These are phyloP conservation scores for Prolemur simus DNA, from an alignment of 2,113 vertebrate species.

Conservation along the genomic window DNA sequence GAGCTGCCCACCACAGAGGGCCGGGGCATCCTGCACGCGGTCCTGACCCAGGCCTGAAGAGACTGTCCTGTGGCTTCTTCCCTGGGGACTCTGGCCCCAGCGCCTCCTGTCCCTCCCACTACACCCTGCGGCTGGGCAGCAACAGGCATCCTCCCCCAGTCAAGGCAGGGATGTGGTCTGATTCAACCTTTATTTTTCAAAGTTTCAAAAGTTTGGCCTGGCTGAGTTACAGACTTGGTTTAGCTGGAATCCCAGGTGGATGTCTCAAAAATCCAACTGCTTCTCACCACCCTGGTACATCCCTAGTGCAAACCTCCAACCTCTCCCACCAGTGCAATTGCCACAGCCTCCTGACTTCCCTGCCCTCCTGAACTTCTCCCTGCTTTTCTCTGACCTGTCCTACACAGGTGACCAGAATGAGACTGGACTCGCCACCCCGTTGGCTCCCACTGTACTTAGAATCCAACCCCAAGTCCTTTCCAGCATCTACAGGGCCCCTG, in stretches of 20 bases:
- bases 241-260: neutral
- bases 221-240: neutral
- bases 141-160: neutral
- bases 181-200: neutral
- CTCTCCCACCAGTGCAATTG: too few relatives aligned
- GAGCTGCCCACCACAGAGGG: neutral
- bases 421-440: neutral
- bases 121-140: neutral
- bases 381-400: neutral
- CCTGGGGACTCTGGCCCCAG: neutral
- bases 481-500: neutral
- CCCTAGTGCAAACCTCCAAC: too few relatives aligned
- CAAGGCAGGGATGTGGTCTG: neutral
- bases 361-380: neutral
- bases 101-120: too few relatives aligned
- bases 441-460: neutral
- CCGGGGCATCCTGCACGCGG: neutral
- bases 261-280: neutral
- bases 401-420: too few relatives aligned
- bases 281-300: neutral
- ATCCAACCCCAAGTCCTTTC: neutral
- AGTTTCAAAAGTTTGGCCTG: neutral
- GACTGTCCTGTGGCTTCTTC: neutral
- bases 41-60: neutral
- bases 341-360: neutral